Percentiles rank a stretch among this genome's conserved stretches.
Evolutionary conservation across 2,113 vertebrate genomes (phyloP).

Genomic region (Phrynosoma platyrhinos): DNA sequence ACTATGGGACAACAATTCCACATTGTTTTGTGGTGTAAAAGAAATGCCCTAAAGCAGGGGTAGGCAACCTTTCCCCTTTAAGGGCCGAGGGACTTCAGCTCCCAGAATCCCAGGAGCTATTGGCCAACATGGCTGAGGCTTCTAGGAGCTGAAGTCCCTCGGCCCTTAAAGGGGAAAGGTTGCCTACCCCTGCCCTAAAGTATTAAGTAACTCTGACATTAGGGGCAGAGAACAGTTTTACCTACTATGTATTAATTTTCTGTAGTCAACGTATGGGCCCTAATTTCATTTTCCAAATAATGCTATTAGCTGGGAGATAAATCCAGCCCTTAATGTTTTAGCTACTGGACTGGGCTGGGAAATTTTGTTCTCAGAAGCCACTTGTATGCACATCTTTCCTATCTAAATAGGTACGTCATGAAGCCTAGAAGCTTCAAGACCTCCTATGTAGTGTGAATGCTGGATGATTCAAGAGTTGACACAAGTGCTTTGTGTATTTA

Average conservation of each 20-base stretch:
- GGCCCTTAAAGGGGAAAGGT: no score
- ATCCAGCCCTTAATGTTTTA: not conserved
- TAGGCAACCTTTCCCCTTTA: no score
- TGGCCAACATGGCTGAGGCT: no score
- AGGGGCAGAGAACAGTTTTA: not conserved
- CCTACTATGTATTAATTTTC: not conserved
- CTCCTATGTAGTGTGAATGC: not conserved
- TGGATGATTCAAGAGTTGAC: not conserved
- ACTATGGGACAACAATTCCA: not conserved
- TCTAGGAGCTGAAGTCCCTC: no score
- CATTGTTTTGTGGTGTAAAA: constrained; percentile 8
- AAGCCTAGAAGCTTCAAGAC: constrained; percentile 22
- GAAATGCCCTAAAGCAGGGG: not conserved
- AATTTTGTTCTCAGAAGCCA: not conserved
- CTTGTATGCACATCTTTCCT: not conserved
- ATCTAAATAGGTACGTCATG: not conserved
- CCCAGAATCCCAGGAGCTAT: no score
- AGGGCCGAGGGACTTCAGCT: no score
- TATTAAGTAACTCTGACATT: not conserved
- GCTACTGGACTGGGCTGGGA: not conserved
- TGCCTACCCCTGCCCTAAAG: not conserved
- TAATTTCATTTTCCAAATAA: not conserved
- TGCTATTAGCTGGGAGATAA: not conserved
- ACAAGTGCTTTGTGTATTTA: not conserved
- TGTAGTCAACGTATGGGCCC: not conserved